phyloP scores from a whole-genome alignment of 2,113 vertebrate species.

The Marcusenius ussheri region DNA sequence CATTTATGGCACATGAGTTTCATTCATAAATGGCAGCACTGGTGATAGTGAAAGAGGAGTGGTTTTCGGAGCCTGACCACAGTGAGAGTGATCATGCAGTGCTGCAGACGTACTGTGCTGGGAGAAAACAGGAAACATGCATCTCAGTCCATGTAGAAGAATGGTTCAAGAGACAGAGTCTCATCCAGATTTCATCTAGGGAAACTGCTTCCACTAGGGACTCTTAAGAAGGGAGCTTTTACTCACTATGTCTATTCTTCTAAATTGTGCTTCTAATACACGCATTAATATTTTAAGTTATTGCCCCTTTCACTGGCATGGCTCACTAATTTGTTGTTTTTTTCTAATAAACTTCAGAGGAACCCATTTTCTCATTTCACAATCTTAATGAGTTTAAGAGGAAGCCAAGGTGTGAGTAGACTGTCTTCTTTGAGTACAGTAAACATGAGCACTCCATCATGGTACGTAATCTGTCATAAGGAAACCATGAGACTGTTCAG shows the following conservation, averaged over 20 bases:
- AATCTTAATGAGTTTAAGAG: neutral
- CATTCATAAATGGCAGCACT: neutral
- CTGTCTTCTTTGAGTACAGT: neutral
- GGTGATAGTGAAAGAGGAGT: slow-evolving; percentile 3
- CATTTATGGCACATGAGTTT: neutral
- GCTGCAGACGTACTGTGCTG: slow-evolving; percentile 14
- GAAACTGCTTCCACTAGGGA: slow-evolving; percentile 18
- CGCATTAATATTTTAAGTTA: neutral
- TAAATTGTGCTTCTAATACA: slow-evolving; percentile 18
- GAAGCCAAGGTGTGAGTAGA: neutral
- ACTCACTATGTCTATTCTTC: neutral
- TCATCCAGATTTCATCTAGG: neutral
- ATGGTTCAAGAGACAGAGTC: slow-evolving; percentile 18
- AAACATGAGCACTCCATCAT: neutral
- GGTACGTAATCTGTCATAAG: neutral
- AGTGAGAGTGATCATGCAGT: slow-evolving; percentile 15
- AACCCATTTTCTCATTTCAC: neutral
- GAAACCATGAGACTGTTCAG: neutral
- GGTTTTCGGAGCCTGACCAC: slow-evolving; percentile 15
- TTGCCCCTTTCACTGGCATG: neutral
- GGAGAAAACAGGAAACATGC: slow-evolving; percentile 38
- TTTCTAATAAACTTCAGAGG: neutral
- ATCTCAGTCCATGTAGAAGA: neutral
- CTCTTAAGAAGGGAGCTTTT: neutral
- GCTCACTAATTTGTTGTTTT: neutral